phyloP scores from a whole-genome alignment of 2,797 vertebrate genomes.

The Hoplostethus mediterraneus region DNA sequence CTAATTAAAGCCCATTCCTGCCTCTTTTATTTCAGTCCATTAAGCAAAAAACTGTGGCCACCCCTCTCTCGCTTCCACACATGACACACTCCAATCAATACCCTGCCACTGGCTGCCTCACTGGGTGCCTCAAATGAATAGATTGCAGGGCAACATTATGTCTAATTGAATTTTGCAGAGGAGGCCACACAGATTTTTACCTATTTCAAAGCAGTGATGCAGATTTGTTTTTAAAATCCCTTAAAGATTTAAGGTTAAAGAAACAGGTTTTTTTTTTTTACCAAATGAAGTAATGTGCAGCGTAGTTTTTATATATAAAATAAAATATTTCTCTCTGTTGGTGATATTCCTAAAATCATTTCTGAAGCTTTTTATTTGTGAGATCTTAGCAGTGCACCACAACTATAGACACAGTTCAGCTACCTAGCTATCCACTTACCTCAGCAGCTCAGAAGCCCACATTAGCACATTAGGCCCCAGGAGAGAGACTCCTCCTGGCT shows the following conservation, averaged over 20 bases:
- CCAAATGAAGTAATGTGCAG: neutral
- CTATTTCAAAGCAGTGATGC: conserved; percentile 48
- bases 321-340: neutral
- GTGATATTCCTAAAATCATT: neutral
- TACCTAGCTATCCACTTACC: conserved; percentile 66
- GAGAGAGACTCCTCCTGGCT: conserved; percentile 69
- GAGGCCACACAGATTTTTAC: conserved; percentile 35
- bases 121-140: conserved; percentile 88
- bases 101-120: conserved; percentile 89
- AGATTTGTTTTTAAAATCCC: neutral
- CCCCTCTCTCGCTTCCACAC: conserved; percentile 88
- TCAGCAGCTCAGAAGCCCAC: conserved; percentile 76
- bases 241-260: conserved; percentile 16
- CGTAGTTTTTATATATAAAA: neutral
- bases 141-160: conserved; percentile 88
- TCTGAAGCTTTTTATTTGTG: conserved; percentile 14
- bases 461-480: conserved; percentile 77
- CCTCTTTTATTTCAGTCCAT: conserved; percentile 96
- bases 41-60: conserved; percentile 92
- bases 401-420: conserved; percentile 31
- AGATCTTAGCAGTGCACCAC: conserved; percentile 13
- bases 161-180: conserved; percentile 89
- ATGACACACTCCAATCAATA: conserved; percentile 94
- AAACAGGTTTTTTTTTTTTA: conserved; percentile 14
- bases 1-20: conserved; percentile 94